Evolutionary conservation across 2,113 vertebrate species (phyloP).

Genomic region (Hiodon tergisus): DNA sequence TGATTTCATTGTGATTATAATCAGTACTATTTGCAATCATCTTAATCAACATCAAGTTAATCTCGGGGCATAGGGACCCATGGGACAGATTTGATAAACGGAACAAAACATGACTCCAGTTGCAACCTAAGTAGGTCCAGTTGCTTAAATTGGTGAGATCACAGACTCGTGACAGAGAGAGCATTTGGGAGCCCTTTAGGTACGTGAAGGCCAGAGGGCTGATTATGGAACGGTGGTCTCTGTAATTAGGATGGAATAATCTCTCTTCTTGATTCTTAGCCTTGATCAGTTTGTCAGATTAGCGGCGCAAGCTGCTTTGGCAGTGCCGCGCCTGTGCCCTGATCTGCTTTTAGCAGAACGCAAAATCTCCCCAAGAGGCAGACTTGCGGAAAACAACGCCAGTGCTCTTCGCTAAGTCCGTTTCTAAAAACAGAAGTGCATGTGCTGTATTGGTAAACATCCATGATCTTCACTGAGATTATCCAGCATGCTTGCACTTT

Average conservation of each 20-base stretch:
- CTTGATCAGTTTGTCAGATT: slow-evolving; percentile 5
- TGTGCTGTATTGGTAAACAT: too few relatives aligned
- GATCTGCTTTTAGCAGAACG: neutral
- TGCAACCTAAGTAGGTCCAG: too few relatives aligned
- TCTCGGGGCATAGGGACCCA: too few relatives aligned
- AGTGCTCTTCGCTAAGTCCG: neutral
- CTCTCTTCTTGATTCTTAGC: slow-evolving; percentile 1
- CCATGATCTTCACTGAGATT: too few relatives aligned
- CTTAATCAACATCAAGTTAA: too few relatives aligned
- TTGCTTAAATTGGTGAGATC: too few relatives aligned
- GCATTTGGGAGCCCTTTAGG: neutral
- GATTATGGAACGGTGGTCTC: neutral
- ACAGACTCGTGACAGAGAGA: too few relatives aligned
- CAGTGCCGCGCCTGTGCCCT: neutral
- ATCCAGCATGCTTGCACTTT: too few relatives aligned
- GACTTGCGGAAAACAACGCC: neutral
- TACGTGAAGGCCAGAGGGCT: neutral
- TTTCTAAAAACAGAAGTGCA: neutral
- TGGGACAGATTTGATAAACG: too few relatives aligned
- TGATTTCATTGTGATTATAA: too few relatives aligned
- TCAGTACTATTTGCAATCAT: too few relatives aligned
- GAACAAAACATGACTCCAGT: too few relatives aligned
- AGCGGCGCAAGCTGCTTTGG: neutral
- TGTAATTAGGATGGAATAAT: neutral
- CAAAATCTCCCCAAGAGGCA: neutral